Percentiles rank a stretch among this genome's conserved stretches.
Evolutionary conservation across 2,797 vertebrate genomes (phyloP).

Genomic region (Microcaecilia unicolor): DNA sequence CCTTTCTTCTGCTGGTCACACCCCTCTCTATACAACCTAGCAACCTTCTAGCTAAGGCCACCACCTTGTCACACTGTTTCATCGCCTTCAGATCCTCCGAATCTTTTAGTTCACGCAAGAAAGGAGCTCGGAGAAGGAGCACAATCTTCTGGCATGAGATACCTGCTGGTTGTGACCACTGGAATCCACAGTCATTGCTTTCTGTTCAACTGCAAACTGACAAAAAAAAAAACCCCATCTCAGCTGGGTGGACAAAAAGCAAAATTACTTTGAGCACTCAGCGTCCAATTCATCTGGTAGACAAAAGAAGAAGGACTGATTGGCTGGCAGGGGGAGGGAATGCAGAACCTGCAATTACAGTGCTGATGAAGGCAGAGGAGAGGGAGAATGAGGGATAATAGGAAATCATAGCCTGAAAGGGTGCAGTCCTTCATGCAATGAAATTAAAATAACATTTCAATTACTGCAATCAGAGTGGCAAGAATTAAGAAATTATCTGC

Average conservation of each 20-base stretch:
- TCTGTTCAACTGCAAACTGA: too few relatives aligned
- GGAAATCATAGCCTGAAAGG: neutral
- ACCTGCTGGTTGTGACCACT: too few relatives aligned
- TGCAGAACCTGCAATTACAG: conserved; percentile 1
- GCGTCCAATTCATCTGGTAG: neutral
- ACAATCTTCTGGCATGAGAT: too few relatives aligned
- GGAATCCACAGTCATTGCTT: too few relatives aligned
- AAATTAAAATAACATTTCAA: conserved; percentile 14
- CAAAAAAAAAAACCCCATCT: too few relatives aligned
- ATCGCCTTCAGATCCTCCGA: too few relatives aligned
- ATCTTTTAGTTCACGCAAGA: too few relatives aligned
- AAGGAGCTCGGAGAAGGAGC: too few relatives aligned
- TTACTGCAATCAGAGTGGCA: conserved; percentile 8
- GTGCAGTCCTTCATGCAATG: neutral
- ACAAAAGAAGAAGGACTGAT: conserved; percentile 8
- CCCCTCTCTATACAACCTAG: too few relatives aligned
- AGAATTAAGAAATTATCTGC: conserved; percentile 11
- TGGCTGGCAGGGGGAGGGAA: conserved; percentile 5
- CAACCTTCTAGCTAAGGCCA: too few relatives aligned
- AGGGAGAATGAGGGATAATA: neutral
- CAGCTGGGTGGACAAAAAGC: conserved; percentile 10
- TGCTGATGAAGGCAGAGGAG: neutral
- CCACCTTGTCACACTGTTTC: too few relatives aligned
- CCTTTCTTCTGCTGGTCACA: too few relatives aligned
- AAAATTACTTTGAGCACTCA: conserved; percentile 1